Evolutionary conservation across 2,113 vertebrate species (phyloP).

Genomic region (Eulemur macaco): DNA sequence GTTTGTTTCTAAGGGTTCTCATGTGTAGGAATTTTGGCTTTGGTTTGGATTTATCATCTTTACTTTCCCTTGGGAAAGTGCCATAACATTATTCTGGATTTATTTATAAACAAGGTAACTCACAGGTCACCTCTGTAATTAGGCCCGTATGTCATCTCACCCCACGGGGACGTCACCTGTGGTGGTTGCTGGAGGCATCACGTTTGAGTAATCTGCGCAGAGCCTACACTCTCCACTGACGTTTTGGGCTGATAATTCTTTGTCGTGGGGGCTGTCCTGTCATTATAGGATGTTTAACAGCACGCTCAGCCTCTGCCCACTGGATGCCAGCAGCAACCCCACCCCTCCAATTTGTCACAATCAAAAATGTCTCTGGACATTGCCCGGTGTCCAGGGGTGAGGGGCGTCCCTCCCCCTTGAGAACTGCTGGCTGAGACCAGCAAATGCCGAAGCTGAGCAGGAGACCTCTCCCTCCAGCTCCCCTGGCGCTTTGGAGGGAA

Average conservation of each 20-base stretch:
- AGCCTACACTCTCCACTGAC: not conserved
- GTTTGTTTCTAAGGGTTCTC: not conserved
- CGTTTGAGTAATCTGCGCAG: not conserved
- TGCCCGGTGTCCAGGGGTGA: not conserved
- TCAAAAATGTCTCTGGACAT: not conserved
- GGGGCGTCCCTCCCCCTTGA: not conserved
- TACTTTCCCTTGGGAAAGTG: not conserved
- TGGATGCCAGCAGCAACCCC: not conserved
- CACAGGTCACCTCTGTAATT: not conserved
- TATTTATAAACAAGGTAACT: constrained; percentile 21
- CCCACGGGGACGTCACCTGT: not conserved
- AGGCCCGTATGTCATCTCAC: not conserved
- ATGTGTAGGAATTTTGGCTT: not conserved
- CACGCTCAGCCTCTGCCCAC: not conserved
- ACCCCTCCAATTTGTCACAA: not conserved
- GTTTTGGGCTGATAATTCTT: not conserved
- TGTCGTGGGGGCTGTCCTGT: not conserved
- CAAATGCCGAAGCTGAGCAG: not conserved
- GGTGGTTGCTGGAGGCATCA: not conserved
- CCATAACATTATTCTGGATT: not conserved
- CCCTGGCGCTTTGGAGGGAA: not conserved
- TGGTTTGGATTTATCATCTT: not conserved
- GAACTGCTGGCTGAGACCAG: not conserved
- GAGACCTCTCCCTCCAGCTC: not conserved
- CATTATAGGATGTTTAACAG: not conserved